These are phyloP conservation scores for Lamprotornis superbus DNA, from an alignment of 2,113 vertebrate species.

Conservation along the genomic window DNA sequence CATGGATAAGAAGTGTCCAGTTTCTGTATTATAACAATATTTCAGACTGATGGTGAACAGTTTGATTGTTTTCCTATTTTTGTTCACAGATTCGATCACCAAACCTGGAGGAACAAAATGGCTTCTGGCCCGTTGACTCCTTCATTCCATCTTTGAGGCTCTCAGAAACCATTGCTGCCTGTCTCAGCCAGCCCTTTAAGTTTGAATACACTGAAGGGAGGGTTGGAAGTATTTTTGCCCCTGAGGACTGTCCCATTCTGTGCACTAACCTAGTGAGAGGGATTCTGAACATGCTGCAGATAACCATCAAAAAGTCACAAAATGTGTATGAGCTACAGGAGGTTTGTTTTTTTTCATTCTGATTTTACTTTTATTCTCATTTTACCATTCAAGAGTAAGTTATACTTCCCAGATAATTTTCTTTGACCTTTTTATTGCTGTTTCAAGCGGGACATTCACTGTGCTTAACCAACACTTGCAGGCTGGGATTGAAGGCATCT, in stretches of 20 bases:
- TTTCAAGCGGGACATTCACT: background rate
- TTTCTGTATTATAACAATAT: background rate
- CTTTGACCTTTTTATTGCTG: background rate
- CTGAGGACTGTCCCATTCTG: constrained; percentile 68
- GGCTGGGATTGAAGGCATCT: constrained; percentile 80
- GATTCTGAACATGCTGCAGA: constrained; percentile 81
- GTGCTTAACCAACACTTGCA: background rate
- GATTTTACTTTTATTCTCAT: background rate
- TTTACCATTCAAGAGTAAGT: background rate
- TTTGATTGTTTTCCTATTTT: background rate
- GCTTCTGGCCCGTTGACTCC: constrained; percentile 74
- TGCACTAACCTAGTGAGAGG: constrained; percentile 82
- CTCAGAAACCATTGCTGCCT: constrained; percentile 65
- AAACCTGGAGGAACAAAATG: constrained; percentile 78
- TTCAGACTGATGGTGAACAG: background rate
- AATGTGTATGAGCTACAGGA: constrained; percentile 82
- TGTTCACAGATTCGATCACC: constrained; percentile 71
- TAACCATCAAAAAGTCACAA: constrained; percentile 81
- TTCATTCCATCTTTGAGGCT: constrained; percentile 65
- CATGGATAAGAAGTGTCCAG: background rate
- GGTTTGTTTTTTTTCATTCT: constrained; percentile 51
- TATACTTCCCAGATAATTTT: background rate
- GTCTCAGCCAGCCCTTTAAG: constrained; percentile 77
- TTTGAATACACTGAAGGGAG: constrained; percentile 82
- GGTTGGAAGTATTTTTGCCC: constrained; percentile 76